Evolutionary conservation across 2,888 invertebrate species (phyloP).

Genomic region (Diplolepis rosae): DNA sequence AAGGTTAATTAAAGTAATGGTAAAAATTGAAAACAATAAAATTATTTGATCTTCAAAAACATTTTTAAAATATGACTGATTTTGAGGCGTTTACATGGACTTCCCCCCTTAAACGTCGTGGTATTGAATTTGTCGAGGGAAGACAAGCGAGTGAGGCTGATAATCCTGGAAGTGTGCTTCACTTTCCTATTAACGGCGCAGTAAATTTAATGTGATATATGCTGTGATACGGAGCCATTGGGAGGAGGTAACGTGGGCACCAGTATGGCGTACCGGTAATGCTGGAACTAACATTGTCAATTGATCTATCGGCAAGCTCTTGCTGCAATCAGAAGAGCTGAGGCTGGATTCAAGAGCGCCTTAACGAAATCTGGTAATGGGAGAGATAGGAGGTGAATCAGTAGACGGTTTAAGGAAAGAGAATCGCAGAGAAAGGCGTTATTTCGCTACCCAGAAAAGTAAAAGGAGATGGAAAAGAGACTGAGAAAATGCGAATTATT

Average conservation of each 20-base stretch:
- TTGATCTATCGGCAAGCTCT: slow-evolving; percentile 65
- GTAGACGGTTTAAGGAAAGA: slow-evolving; percentile 45
- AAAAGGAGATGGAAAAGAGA: neutral
- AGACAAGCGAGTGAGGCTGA: slow-evolving; percentile 59
- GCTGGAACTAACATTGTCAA: slow-evolving; percentile 62
- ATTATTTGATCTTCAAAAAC: too few relatives aligned
- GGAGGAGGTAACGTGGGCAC: slow-evolving; percentile 46
- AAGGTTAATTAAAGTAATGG: too few relatives aligned
- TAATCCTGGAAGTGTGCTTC: slow-evolving; percentile 61
- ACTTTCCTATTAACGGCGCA: slow-evolving; percentile 66
- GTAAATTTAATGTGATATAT: slow-evolving; percentile 69
- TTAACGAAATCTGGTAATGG: slow-evolving; percentile 69
- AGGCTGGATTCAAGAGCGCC: slow-evolving; percentile 54
- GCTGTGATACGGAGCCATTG: slow-evolving; percentile 56
- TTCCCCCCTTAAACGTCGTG: slow-evolving; percentile 4
- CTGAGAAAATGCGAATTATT: slow-evolving; percentile 2
- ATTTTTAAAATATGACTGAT: too few relatives aligned
- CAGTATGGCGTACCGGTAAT: slow-evolving; percentile 54
- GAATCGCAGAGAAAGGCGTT: slow-evolving; percentile 31
- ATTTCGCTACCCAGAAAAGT: slow-evolving; percentile 35
- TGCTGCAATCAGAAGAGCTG: slow-evolving; percentile 35
- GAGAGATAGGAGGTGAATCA: slow-evolving; percentile 62
- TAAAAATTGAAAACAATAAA: too few relatives aligned
- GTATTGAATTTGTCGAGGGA: slow-evolving; percentile 60
- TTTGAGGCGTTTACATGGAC: too few relatives aligned